Conservation (phyloP, 2,113 vertebrate species). For the Heterocephalus glaber region DNA sequence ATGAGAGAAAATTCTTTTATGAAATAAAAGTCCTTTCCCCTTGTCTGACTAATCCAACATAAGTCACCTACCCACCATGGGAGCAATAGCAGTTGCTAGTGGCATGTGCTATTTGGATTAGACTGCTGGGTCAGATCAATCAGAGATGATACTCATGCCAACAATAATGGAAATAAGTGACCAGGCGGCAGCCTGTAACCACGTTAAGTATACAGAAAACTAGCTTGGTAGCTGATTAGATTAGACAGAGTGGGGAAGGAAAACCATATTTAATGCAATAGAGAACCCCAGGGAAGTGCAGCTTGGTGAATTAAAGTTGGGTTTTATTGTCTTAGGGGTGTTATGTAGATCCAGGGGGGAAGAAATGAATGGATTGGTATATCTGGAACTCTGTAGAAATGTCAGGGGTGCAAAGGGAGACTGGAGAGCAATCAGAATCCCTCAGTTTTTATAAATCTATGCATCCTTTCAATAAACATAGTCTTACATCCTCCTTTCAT, state of each 20-base stretch:
- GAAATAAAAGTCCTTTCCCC: not conserved
- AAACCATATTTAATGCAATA: not conserved
- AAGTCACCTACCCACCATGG: not conserved
- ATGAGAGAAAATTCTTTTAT: not conserved
- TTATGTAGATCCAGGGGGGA: not conserved
- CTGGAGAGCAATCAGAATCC: not conserved
- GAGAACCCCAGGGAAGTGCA: not conserved
- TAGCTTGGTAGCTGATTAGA: not conserved
- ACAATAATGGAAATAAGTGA: not conserved
- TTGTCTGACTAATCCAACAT: not conserved
- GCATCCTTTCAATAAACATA: not conserved
- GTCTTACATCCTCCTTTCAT: not conserved
- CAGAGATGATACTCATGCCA: not conserved
- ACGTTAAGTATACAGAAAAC: not conserved
- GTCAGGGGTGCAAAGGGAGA: not conserved
- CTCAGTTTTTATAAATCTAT: not conserved
- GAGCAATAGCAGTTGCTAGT: not conserved
- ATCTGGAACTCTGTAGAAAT: not conserved
- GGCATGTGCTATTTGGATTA: not conserved
- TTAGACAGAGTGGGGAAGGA: not conserved
- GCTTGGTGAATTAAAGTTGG: not conserved
- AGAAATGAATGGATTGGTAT: not conserved
- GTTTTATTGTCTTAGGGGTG: not conserved
- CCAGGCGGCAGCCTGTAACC: not conserved
- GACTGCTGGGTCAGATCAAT: not conserved